Conservation (phyloP, 2,797 vertebrate genomes). For the Morelia viridis region DNA sequence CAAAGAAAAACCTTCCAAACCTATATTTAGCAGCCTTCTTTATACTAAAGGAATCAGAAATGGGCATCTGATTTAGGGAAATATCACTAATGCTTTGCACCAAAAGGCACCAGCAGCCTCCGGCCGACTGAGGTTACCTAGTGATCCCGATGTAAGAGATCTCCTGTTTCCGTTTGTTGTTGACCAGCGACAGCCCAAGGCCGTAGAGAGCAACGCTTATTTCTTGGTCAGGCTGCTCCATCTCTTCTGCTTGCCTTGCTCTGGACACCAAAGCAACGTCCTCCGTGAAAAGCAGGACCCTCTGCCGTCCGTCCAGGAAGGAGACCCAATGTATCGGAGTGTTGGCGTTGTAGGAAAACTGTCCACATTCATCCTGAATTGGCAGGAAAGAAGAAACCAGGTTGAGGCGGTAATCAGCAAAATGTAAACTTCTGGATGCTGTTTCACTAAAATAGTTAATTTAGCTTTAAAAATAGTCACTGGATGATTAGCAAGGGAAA, state of each 20-base stretch:
- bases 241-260: conserved; percentile 91
- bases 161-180: conserved; percentile 87
- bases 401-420: not conserved
- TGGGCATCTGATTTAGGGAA: not conserved
- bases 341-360: conserved; percentile 83
- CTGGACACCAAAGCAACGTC: conserved; percentile 90
- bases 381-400: fast-evolving
- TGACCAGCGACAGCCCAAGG: conserved; percentile 91
- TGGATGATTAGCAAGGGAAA: not conserved
- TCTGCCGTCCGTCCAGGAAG: conserved; percentile 92
- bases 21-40: not conserved
- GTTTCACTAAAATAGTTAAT: not conserved
- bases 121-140: conserved; percentile 74
- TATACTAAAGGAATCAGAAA: not conserved
- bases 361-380: conserved; percentile 87
- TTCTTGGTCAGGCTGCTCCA: conserved; percentile 91
- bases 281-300: conserved; percentile 92
- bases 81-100: too few relatives aligned
- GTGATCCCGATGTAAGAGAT: conserved; percentile 93
- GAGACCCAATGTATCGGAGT: conserved; percentile 93
- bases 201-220: conserved; percentile 88
- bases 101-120: not conserved
- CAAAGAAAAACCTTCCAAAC: not conserved
- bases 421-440: not conserved
- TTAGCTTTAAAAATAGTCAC: not conserved